phyloP scores from a whole-genome alignment of 2,113 vertebrate genomes.

The Oncorhynchus mykiss region DNA sequence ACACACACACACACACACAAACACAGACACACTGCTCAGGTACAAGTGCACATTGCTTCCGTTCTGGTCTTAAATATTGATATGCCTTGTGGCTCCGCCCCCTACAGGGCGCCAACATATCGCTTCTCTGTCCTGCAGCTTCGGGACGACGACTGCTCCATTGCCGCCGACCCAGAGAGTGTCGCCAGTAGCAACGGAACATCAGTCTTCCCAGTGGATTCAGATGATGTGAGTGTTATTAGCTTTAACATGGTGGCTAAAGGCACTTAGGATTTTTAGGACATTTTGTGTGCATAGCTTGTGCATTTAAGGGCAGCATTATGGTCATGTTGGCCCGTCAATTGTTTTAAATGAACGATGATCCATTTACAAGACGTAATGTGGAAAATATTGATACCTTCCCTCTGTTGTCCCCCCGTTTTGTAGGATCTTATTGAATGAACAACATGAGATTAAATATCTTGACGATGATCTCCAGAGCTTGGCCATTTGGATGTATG shows the following conservation, averaged over 20 bases:
- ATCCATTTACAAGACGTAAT: not conserved
- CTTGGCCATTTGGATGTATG: not conserved
- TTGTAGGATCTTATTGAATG: constrained; percentile 70
- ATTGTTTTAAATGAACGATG: not conserved
- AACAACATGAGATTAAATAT: constrained; percentile 20
- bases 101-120: constrained; percentile 64
- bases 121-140: constrained; percentile 73
- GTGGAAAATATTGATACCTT: not conserved
- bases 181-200: constrained; percentile 58
- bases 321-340: no score
- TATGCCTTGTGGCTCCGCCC: not conserved
- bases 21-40: not conserved
- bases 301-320: no score
- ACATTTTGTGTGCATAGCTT: not conserved
- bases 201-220: constrained; percentile 58
- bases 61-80: not conserved
- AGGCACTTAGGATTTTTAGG: not conserved
- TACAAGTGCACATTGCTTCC: not conserved
- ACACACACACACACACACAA: not conserved
- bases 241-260: not conserved
- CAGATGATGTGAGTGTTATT: constrained; percentile 65
- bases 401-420: not conserved
- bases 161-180: constrained; percentile 41
- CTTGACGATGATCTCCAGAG: not conserved
- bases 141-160: constrained; percentile 58